Evolutionary conservation across 2,888 invertebrate species (phyloP), one percentile per base, ranked within the genome.

Genomic region (Cerceris ruficornis): DNA sequence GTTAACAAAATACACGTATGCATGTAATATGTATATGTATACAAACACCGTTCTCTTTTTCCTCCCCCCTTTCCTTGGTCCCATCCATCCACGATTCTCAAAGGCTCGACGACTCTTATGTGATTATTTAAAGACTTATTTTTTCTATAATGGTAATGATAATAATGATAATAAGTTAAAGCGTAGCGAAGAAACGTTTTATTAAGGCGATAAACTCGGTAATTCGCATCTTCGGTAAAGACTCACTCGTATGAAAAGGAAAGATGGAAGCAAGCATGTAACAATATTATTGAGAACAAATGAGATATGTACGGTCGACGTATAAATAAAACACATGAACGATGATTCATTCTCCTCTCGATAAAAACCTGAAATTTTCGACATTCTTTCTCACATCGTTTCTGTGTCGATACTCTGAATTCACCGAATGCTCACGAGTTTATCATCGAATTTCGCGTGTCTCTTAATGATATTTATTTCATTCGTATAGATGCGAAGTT

Each of bases 91-190:
- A 57, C 67, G 15, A 65, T 76, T 69, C 69, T 70, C 71, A 83
- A 86, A 86, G 88, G 85, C 89, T 90, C 89, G 89, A 87, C 83
- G 86, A 90, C 90, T 91, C 88, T 91, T 91, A 91, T 91, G 91
- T 91, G 90, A 91, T 91, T 91, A 91, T 91, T 91, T 91, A 89
- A 91, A 91, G 91, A 91, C 91, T 91, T 91, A 91, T 91, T 91
- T 91, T 91, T 91, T 91, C 90, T 91, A 91, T 91, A 90, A 91
- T 81, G 86, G 88, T 89, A 88, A 90, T 81, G 84, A 86, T 87
- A 86, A 87, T 82, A 83, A 84, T 77, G 81, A 84, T 78, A 82
- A 88, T 86, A 85, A 88, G 85, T 89, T 86, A 88, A 88, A 75
- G 81, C 86, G 86, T 89, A 89, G 89, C 84, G 85, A 86, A 87